Base-by-base conservation (phyloP, 2,888 invertebrate species). In the Nycteola revayana region DNA sequence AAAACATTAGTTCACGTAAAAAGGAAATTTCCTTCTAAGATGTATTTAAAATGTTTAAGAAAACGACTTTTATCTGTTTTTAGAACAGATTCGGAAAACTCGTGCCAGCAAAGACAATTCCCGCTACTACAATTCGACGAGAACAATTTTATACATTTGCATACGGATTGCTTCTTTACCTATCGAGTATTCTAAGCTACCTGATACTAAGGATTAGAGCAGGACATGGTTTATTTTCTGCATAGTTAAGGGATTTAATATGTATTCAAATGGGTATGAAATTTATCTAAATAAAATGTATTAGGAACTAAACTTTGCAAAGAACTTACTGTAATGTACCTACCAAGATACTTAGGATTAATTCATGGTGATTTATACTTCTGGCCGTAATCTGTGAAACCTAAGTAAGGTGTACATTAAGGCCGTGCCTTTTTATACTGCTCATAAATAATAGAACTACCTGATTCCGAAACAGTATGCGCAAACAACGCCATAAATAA, bases 151-250 rank as follows among this genome's bases (percentile, higher is more conserved):
- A 28, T 36, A 24, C 36, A 55, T 55, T 55, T 31, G 40, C 57
- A 57, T 55, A 42, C 23, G 50, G 32, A 49, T 42, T 33, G 41
- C 44, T 44, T 46, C 35, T 46, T 49, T 32, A 30, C 23, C 37
- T 29, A 44, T 41, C 25, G 24, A 42, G 31, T 14, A 14, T 2
- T 14, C 14, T 14, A 14, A 14, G 5, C 14, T 14, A 14, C 14
- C 14, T 14, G 5, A 2, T 5, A 14, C 5, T 2, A 14, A 14
- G 36, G 37, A 45, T 42, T 44, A 37, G 26, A 50, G 50, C 45
- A 50, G 21, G 5, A 14, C n/a, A n/a, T n/a, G n/a, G n/a, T n/a
- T n/a, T n/a, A n/a, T n/a, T n/a, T n/a, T n/a, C n/a, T n/a, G n/a
- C n/a, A n/a, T n/a, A n/a, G n/a, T n/a, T n/a, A n/a, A n/a, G n/a